Evolutionary conservation across 2,888 invertebrate species (phyloP).

Genomic region (Ptilodon capucinus): DNA sequence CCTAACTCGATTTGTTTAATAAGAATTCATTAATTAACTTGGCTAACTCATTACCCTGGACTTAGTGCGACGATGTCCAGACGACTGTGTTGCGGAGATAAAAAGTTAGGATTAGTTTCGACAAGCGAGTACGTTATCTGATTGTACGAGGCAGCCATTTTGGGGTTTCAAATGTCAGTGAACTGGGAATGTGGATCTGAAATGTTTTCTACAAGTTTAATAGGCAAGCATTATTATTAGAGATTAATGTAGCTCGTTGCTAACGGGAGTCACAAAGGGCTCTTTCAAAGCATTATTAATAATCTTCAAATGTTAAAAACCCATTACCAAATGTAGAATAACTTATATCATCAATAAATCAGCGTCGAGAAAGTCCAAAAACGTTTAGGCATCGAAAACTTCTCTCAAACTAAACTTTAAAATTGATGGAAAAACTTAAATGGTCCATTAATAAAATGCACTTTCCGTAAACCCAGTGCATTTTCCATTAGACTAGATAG

Average conservation of each 20-base stretch:
- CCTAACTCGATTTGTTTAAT: neutral
- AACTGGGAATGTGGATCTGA: neutral
- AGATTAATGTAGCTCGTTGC: too few species aligned
- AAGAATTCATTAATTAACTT: constrained; percentile 22
- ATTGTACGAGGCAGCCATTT: neutral
- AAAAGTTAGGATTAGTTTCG: constrained; percentile 25
- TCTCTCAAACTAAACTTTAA: neutral
- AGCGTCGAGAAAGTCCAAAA: neutral
- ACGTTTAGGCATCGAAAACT: neutral
- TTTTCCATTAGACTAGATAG: neutral
- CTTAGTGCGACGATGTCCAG: constrained; percentile 9
- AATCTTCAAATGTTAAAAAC: too few species aligned
- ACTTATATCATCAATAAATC: neutral
- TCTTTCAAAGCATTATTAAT: too few species aligned
- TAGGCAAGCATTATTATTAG: too few species aligned
- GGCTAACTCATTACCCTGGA: constrained; percentile 29
- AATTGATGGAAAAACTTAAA: neutral
- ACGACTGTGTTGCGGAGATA: constrained; percentile 27
- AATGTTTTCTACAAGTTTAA: too few species aligned
- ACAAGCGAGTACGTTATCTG: constrained; percentile 13
- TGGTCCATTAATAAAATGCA: neutral
- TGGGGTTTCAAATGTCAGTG: neutral
- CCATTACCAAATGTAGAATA: neutral
- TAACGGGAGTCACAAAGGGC: too few species aligned
- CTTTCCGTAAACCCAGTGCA: neutral